These are phyloP conservation scores for Apus apus DNA, from an alignment of 2,113 vertebrate genomes.

Conservation along the genomic window DNA sequence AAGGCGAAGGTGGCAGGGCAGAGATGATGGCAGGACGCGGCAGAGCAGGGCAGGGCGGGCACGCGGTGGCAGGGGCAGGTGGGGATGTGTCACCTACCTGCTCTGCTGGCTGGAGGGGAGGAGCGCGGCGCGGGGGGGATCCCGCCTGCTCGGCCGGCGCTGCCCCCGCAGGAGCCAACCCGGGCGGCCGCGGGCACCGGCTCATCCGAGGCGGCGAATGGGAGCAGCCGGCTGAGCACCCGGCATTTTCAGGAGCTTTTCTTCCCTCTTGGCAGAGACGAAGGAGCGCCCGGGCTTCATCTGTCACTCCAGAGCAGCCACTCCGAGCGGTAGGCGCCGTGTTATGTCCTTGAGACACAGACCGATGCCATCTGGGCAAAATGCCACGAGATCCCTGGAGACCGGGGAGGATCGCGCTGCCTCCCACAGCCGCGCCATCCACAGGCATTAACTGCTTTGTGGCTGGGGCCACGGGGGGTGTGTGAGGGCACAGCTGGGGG, in stretches of 20 bases:
- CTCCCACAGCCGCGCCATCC: neutral
- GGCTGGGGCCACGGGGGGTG: neutral
- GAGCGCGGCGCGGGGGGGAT: neutral
- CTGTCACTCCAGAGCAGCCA: neutral
- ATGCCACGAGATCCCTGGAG: conserved; percentile 5
- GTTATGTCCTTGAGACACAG: conserved; percentile 27
- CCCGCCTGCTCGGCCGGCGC: neutral
- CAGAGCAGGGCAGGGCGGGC: neutral
- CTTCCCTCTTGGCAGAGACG: neutral
- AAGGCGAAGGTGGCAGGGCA: too few relatives aligned
- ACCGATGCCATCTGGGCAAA: conserved; percentile 33
- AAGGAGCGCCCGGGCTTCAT: neutral
- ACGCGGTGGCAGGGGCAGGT: neutral
- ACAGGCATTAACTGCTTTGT: neutral
- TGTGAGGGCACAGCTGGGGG: neutral
- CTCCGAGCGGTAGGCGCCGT: neutral
- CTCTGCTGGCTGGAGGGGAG: neutral
- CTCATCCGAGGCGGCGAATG: neutral
- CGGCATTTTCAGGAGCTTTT: neutral
- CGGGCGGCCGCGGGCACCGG: neutral
- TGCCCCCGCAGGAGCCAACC: neutral
- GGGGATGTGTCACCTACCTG: neutral
- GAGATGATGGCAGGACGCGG: neutral
- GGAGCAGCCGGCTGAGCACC: neutral
- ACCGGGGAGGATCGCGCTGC: neutral